Conservation (phyloP, 2,797 vertebrate species). For the Chrysocyon brachyurus region DNA sequence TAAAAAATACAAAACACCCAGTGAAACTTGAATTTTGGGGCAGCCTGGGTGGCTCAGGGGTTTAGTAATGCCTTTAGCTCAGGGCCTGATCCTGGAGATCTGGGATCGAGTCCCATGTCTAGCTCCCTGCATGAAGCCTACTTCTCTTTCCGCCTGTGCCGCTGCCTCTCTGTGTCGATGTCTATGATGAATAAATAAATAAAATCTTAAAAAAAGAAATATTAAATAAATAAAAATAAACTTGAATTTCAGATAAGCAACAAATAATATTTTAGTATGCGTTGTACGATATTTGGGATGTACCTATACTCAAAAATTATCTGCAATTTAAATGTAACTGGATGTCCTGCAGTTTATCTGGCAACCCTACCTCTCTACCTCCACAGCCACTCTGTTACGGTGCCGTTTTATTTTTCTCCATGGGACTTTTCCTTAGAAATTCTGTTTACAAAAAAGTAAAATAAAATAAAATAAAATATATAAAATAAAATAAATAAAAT, state of each 20-base stretch:
- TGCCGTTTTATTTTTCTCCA: background rate
- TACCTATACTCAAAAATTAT: background rate
- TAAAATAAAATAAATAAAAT: too few relatives aligned
- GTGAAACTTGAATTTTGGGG: background rate
- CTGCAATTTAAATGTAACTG: slow-evolving; percentile 53
- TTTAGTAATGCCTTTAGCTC: too few relatives aligned
- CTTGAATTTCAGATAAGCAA: slow-evolving; percentile 1
- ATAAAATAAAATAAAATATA: too few relatives aligned
- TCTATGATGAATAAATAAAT: too few relatives aligned
- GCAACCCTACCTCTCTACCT: background rate
- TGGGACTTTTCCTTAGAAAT: background rate
- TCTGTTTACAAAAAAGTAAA: background rate
- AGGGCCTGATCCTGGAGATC: too few relatives aligned
- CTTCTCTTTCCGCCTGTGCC: too few relatives aligned
- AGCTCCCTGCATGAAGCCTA: too few relatives aligned
- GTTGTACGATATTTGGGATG: background rate
- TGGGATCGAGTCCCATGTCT: too few relatives aligned
- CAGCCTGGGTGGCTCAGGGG: too few relatives aligned
- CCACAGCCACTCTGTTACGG: background rate
- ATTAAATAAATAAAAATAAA: background rate
- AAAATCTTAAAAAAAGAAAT: too few relatives aligned
- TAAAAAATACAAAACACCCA: slow-evolving; percentile 18
- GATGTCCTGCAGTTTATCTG: background rate
- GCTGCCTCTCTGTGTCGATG: too few relatives aligned
- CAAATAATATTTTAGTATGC: background rate